Evolutionary conservation across 2,888 invertebrate species (phyloP).

Genomic region (Brenthis hecate): DNA sequence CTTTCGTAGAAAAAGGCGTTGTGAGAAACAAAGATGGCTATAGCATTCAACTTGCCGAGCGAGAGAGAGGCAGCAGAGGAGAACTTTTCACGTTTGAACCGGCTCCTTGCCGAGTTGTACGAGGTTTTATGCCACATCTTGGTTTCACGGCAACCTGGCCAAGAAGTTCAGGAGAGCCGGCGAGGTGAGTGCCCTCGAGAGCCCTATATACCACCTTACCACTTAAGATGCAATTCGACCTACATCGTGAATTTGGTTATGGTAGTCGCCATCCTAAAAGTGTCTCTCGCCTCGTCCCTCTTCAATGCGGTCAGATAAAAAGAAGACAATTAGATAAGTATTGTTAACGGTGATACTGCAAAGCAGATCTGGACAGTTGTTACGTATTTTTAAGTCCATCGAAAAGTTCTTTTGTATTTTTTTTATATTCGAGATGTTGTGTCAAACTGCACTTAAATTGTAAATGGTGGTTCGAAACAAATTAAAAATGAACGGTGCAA

Average conservation of each 20-base stretch:
- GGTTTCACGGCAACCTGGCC: conserved; percentile 77
- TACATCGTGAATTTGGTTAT: conserved; percentile 81
- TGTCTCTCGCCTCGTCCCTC: conserved; percentile 77
- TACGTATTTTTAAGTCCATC: conserved; percentile 79
- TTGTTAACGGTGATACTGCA: conserved; percentile 80
- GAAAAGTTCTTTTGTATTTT: conserved; percentile 51
- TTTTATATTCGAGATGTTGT: conserved; percentile 71
- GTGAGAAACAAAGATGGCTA: conserved; percentile 79
- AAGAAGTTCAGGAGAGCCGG: conserved; percentile 73
- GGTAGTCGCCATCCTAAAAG: conserved; percentile 79
- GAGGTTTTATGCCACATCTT: conserved; percentile 81
- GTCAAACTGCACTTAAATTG: conserved; percentile 82
- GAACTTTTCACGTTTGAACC: conserved; percentile 81
- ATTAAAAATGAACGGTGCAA: conserved; percentile 52
- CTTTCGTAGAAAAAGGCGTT: conserved; percentile 71
- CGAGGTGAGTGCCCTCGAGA: conserved; percentile 81
- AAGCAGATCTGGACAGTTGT: conserved; percentile 79
- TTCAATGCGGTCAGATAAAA: conserved; percentile 81
- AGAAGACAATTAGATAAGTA: conserved; percentile 72
- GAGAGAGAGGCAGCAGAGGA: conserved; percentile 81
- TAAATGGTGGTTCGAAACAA: conserved; percentile 70
- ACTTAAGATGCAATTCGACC: conserved; percentile 83
- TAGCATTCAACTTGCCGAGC: conserved; percentile 82
- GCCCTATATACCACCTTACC: conserved; percentile 78
- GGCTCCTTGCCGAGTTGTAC: conserved; percentile 80